Evolutionary conservation across 1,140 invertebrate species (phyloP), one percentile per base, ranked within the genome.

Genomic region (Dolichoris vasculosae): DNA sequence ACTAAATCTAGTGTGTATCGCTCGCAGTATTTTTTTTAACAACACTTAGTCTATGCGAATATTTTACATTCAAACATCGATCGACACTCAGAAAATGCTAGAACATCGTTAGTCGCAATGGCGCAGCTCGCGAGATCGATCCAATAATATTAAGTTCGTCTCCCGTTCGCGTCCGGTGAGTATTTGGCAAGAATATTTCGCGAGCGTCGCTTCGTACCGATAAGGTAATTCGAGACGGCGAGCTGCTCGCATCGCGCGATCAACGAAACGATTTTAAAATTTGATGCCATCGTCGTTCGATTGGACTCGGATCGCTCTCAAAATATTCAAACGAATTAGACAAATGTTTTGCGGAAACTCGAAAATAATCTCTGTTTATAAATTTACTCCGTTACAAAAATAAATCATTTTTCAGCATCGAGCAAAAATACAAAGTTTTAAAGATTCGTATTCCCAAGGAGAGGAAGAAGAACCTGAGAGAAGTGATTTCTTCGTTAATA

Each of bases 1-100:
- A 48, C 48, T 79, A n/a, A 43, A 13, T 13, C 69, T 73, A 73
- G 11, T 73, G 11, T 73, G 13, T 84, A 51, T 40, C 64, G 15
- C 38, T 77, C 40, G 1, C 4, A n/a, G 43, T 64, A 67, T 78
- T 80, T 84, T 63, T 75, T 86, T 88, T 85, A 86, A 86, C 88
- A 91, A 90, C 87, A 88, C 87, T 91, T 90, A 90, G 83, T 77
- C 87, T 89, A 88, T 88, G 87, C 87, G 87, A 86, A 89, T 90
- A 90, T 90, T 91, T 89, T 90, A 90, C 90, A 90, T 87, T 89
- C 86, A 91, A 82, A 92, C 91, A 92, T 89, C 83, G 87, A 91
- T 91, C 89, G 85, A 90, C 89, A 90, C 77, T 88, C 88, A 90
- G 86, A 84, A 76, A 85, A 85, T 80, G 38, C 59, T 82, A 81